Evolutionary conservation across 2,888 invertebrate genomes (phyloP).

Genomic region (Ectobius pallidus): DNA sequence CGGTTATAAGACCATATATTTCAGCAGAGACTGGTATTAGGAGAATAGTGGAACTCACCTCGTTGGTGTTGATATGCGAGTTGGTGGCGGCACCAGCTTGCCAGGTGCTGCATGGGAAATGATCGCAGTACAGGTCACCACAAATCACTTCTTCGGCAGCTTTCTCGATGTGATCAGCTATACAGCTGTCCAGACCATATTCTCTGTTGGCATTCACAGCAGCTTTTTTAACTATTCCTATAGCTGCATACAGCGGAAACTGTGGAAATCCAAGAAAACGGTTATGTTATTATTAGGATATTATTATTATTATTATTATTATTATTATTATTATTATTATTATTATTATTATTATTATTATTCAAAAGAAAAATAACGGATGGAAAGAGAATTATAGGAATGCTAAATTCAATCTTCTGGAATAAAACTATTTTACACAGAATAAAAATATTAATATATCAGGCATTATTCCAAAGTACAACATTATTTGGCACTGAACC

Average conservation of each 20-base stretch:
- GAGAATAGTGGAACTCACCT: slow-evolving; percentile 61
- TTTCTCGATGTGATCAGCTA: slow-evolving; percentile 86
- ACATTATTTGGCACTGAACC: too few species aligned
- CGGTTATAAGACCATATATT: too few species aligned
- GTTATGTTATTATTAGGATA: too few species aligned
- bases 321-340: not conserved
- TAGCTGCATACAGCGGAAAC: slow-evolving; percentile 90
- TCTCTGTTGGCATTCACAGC: slow-evolving; percentile 95
- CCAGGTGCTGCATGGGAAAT: slow-evolving; percentile 98
- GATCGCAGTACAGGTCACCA: slow-evolving; percentile 90
- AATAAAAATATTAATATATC: too few species aligned
- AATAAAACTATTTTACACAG: not conserved
- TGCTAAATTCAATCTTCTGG: not conserved
- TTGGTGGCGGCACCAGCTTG: slow-evolving; percentile 99
- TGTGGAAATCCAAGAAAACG: slow-evolving; percentile 55
- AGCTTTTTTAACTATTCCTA: slow-evolving; percentile 96
- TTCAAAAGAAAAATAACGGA: too few species aligned
- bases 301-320: slow-evolving; percentile 1
- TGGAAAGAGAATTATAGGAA: too few species aligned
- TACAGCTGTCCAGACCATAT: slow-evolving; percentile 85
- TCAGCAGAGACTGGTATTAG: too few species aligned
- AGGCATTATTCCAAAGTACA: too few species aligned
- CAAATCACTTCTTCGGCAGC: slow-evolving; percentile 95
- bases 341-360: not conserved
- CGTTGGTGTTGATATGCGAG: slow-evolving; percentile 99